Percentiles rank a stretch among this genome's conserved stretches.
Evolutionary conservation across 1,140 invertebrate genomes (phyloP).

Genomic region (Amphibalanus amphitrite): DNA sequence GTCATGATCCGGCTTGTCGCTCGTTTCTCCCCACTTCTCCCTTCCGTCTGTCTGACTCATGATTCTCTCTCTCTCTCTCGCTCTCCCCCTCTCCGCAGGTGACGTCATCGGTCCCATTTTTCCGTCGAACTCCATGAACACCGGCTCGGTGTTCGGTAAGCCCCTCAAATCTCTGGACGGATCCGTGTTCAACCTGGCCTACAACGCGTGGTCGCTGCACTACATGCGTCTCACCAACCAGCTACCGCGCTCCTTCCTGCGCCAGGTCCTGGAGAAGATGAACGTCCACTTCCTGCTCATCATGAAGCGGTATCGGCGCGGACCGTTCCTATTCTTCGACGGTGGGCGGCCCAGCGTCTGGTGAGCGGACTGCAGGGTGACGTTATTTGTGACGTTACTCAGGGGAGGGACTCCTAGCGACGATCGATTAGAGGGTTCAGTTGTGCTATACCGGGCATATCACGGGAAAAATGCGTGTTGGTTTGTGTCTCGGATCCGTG

Average conservation of each 20-base stretch:
- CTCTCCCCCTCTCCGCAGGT: slow-evolving; percentile 26
- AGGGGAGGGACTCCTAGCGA: too few relatives aligned
- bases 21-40: too few relatives aligned
- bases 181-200: slow-evolving; percentile 39
- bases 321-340: slow-evolving; percentile 30
- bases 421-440: too few relatives aligned
- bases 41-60: too few relatives aligned
- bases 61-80: too few relatives aligned
- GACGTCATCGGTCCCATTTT: slow-evolving; percentile 42
- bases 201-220: slow-evolving; percentile 37
- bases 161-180: slow-evolving; percentile 25
- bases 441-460: too few relatives aligned
- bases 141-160: slow-evolving; percentile 14
- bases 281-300: not conserved
- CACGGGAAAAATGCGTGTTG: too few relatives aligned
- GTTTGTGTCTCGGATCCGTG: too few relatives aligned
- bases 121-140: slow-evolving; percentile 32
- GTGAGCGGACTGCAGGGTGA: slow-evolving; percentile 20
- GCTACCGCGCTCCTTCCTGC: slow-evolving; percentile 5
- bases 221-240: slow-evolving; percentile 27
- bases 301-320: slow-evolving; percentile 19
- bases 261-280: not conserved
- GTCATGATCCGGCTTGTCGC: too few relatives aligned
- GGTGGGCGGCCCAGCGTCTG: slow-evolving; percentile 26
- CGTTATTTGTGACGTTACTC: too few relatives aligned